Evolutionary conservation across 2,113 vertebrate genomes (phyloP).

Genomic region (Nerophis lumbriciformis): DNA sequence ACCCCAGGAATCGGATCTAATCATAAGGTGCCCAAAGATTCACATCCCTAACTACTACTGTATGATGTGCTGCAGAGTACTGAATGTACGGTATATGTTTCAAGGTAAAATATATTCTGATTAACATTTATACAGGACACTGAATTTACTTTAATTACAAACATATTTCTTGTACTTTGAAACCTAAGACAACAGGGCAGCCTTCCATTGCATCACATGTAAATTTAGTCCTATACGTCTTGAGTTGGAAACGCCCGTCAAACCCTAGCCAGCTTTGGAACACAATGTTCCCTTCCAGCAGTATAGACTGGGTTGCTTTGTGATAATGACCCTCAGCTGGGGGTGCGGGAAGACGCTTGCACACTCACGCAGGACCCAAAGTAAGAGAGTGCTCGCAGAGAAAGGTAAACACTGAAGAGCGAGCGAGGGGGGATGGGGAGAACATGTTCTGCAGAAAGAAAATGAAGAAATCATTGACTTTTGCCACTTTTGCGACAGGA

Average conservation of each 20-base stretch:
- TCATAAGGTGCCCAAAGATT: too few species aligned
- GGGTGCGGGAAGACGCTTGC: not conserved
- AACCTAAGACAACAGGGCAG: not conserved
- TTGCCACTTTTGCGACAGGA: not conserved
- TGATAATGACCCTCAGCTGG: not conserved
- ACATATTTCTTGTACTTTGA: not conserved
- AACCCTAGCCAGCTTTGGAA: constrained; percentile 14
- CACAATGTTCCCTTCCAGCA: constrained; percentile 38
- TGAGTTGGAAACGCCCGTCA: not conserved
- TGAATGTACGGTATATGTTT: not conserved
- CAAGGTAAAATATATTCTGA: constrained; percentile 5
- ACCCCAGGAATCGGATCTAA: too few species aligned
- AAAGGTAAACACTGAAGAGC: constrained; percentile 32
- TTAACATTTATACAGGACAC: not conserved
- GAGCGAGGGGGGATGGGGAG: constrained; percentile 28
- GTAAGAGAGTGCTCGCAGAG: constrained; percentile 7
- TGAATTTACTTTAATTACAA: not conserved
- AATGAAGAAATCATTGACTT: not conserved
- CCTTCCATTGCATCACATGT: too few species aligned
- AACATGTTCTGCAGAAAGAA: constrained; percentile 14
- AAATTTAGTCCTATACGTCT: not conserved
- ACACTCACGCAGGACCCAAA: not conserved
- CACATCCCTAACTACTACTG: too few species aligned
- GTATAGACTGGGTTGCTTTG: constrained; percentile 8
- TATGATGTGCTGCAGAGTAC: constrained; percentile 7